These are phyloP conservation scores for Mohoua ochrocephala DNA, from an alignment of 2,113 vertebrate genomes.

Conservation along the genomic window DNA sequence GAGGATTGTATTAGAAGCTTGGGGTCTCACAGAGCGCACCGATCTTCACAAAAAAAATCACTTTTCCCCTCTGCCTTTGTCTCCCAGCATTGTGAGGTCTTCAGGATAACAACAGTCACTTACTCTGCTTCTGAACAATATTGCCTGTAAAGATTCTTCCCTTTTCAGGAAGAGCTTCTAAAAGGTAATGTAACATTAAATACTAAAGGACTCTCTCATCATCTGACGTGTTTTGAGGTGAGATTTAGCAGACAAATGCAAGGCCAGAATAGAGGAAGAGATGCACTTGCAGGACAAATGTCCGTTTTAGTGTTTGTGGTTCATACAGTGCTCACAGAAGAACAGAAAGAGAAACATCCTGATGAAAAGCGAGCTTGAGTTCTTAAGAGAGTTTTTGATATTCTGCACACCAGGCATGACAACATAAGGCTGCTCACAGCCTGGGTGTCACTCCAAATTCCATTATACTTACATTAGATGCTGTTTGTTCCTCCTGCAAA, in stretches of 20 bases:
- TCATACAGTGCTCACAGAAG: not conserved
- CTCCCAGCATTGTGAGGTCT: not conserved
- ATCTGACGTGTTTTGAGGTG: not conserved
- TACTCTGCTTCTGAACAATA: not conserved
- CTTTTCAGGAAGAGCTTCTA: not conserved
- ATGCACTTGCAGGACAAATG: not conserved
- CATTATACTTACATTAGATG: slow-evolving; percentile 68
- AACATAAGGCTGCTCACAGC: slow-evolving; percentile 66
- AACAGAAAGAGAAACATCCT: slow-evolving; percentile 21
- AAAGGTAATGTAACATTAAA: not conserved
- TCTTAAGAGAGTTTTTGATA: slow-evolving; percentile 51
- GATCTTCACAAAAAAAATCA: not conserved
- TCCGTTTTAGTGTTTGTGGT: not conserved
- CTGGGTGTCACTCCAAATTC: slow-evolving; percentile 66
- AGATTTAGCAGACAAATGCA: not conserved
- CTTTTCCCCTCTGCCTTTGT: not conserved
- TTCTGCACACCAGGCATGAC: slow-evolving; percentile 53
- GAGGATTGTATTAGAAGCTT: not conserved
- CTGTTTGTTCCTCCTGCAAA: slow-evolving; percentile 63
- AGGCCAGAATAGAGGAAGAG: not conserved
- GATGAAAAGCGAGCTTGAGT: slow-evolving; percentile 27
- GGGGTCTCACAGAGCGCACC: not conserved
- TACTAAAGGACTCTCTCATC: not conserved
- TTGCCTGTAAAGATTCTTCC: not conserved
- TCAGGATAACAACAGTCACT: not conserved